These are phyloP conservation scores for Labeo catla DNA, from an alignment of 2,113 vertebrate genomes.

Conservation along the genomic window DNA sequence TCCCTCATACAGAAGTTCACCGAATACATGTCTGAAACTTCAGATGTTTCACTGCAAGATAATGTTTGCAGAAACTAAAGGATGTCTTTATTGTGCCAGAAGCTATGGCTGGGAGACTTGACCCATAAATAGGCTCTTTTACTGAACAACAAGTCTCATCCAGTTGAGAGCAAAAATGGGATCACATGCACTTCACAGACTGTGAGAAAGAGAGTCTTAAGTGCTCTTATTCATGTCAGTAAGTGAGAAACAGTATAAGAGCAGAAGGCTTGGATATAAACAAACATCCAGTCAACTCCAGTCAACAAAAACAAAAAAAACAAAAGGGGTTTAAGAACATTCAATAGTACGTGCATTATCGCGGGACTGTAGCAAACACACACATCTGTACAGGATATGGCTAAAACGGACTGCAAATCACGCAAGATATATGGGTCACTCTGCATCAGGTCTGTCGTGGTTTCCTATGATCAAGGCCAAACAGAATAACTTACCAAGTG, in stretches of 20 bases:
- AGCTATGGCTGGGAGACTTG: not conserved
- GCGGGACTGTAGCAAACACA: not conserved
- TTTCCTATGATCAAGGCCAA: conserved; percentile 32
- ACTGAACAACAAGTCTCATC: not conserved
- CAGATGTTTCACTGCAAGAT: not conserved
- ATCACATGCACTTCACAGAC: conserved; percentile 24
- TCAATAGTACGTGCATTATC: not conserved
- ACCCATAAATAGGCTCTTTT: not conserved
- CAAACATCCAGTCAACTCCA: not conserved
- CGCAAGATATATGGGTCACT: not conserved
- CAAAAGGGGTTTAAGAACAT: not conserved
- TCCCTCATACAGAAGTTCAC: not conserved
- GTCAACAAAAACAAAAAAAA: not conserved
- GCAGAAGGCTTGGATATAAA: not conserved
- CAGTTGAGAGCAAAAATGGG: not conserved
- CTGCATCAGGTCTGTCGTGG: not conserved
- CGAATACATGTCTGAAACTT: not conserved
- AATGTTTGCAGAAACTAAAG: not conserved
- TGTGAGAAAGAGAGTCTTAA: not conserved
- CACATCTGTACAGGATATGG: not conserved
- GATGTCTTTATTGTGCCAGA: not conserved
- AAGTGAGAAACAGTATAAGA: not conserved
- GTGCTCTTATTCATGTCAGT: not conserved
- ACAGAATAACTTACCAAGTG: conserved; percentile 79
- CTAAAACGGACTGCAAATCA: not conserved